Percentiles rank a stretch among this genome's conserved stretches.
These are phyloP conservation scores for Benthochromis sp. DNA, from an alignment of 2,113 vertebrate genomes.

Conservation along the genomic window DNA sequence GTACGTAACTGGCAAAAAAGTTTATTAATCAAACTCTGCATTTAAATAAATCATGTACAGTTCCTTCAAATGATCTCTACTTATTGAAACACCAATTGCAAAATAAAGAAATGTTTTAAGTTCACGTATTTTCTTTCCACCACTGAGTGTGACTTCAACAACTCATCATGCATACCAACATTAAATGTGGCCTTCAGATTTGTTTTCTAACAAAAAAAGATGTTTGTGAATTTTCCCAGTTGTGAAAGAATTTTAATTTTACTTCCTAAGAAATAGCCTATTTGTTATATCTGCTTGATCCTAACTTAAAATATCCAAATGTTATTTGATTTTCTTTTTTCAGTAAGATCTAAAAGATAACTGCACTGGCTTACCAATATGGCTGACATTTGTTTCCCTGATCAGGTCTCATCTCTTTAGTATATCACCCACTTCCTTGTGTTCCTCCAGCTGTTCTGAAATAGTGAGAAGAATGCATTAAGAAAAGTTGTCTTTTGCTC, in stretches of 20 bases:
- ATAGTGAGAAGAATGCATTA: background rate
- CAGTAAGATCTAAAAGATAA: background rate
- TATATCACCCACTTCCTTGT: background rate
- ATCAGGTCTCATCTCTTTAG: background rate
- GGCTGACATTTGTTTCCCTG: background rate
- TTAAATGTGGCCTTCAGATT: background rate
- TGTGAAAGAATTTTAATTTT: background rate
- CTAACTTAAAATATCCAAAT: background rate
- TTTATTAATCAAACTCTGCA: background rate
- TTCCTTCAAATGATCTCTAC: background rate
- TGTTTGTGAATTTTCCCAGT: background rate
- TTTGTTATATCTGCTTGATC: background rate
- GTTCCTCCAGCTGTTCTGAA: background rate
- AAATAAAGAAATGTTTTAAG: background rate
- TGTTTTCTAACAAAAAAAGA: background rate
- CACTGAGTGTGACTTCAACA: background rate
- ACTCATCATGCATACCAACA: background rate
- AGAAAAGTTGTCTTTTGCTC: background rate
- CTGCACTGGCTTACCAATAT: background rate
- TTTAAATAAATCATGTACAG: background rate
- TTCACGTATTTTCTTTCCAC: background rate
- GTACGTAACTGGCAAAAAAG: background rate
- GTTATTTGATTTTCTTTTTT: background rate
- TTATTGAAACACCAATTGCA: background rate
- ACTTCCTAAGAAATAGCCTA: background rate